phyloP scores from a whole-genome alignment of 2,888 invertebrate genomes.

The Apodemia hepburni region DNA sequence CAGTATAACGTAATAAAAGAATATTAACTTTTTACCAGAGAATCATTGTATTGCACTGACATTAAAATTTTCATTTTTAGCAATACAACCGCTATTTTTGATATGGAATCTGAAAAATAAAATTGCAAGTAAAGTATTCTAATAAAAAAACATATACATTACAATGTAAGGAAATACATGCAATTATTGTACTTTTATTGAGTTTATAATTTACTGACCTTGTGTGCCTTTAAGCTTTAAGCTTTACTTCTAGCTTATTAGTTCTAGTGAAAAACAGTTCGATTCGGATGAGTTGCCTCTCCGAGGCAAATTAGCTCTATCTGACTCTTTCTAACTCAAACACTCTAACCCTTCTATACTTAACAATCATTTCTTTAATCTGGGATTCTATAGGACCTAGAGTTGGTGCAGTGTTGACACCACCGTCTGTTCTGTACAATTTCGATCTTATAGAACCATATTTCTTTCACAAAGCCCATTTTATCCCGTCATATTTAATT shows the following conservation, averaged over 20 bases:
- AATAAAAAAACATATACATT: not conserved
- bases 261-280: too few species aligned
- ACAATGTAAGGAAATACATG: not conserved
- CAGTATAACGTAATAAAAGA: too few species aligned
- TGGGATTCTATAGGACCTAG: constrained; percentile 9
- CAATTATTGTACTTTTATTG: not conserved
- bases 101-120: not conserved
- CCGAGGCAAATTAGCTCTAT: too few species aligned
- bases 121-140: not conserved
- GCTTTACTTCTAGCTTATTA: too few species aligned
- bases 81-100: not conserved
- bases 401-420: constrained; percentile 6
- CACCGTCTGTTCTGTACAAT: constrained; percentile 17
- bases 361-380: not conserved
- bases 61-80: not conserved
- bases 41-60: not conserved
- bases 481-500: constrained; percentile 21
- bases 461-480: constrained; percentile 22
- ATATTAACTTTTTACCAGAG: too few species aligned
- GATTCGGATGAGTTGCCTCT: too few species aligned
- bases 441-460: constrained; percentile 19
- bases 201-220: constrained; percentile 21
- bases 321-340: too few species aligned
- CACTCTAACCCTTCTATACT: not conserved
- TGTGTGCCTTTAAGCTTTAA: not conserved